Conservation (phyloP, 2,797 vertebrate genomes). For the Macropodus opercularis region DNA sequence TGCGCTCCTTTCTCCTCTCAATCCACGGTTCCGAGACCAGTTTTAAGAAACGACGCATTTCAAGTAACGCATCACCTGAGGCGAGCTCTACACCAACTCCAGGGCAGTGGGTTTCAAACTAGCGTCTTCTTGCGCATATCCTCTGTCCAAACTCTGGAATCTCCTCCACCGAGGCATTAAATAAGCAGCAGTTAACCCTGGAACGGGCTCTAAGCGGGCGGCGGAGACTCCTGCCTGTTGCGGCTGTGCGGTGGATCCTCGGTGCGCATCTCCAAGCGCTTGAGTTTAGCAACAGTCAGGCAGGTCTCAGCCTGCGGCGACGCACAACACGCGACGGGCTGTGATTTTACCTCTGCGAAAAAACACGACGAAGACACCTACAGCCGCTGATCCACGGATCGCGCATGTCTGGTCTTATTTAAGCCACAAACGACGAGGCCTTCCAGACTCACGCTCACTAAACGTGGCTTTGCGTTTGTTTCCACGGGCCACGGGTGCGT, state of each 20-base stretch:
- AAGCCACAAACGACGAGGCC: not conserved
- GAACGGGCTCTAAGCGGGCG: not conserved
- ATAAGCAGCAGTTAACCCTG: not conserved
- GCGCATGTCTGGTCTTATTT: not conserved
- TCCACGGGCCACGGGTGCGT: not conserved
- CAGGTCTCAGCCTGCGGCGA: conserved; percentile 1
- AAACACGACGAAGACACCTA: not conserved
- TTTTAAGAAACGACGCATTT: conserved; percentile 1
- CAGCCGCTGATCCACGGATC: not conserved
- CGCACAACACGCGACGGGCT: conserved; percentile 8
- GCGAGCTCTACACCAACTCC: not conserved
- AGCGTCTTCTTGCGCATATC: not conserved
- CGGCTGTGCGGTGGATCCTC: not conserved
- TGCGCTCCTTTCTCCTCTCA: conserved; percentile 3
- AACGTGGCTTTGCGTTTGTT: not conserved
- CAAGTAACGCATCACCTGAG: not conserved
- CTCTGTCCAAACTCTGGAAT: conserved; percentile 35
- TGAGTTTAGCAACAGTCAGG: conserved; percentile 28
- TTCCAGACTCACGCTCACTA: not conserved
- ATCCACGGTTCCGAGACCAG: not conserved
- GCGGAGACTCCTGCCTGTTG: conserved; percentile 38
- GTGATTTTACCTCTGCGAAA: conserved; percentile 8
- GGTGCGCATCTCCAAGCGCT: conserved; percentile 6
- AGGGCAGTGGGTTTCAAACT: not conserved
- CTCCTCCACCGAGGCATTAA: conserved; percentile 28